These are phyloP conservation scores for Heptranchias perlo DNA, from an alignment of 2,113 vertebrate species.

Conservation along the genomic window DNA sequence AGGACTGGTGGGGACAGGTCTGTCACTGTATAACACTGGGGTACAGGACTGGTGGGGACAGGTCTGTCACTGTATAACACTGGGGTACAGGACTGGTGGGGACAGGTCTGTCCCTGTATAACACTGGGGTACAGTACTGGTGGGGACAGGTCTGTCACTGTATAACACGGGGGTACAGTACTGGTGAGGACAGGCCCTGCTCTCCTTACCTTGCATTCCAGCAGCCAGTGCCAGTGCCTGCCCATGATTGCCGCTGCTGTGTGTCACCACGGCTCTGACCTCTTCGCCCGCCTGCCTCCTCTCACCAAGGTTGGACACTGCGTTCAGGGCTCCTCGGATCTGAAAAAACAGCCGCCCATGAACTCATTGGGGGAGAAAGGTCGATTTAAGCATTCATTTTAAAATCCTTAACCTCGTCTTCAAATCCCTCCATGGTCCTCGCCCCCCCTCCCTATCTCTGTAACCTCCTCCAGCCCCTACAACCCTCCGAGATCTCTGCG, in stretches of 20 bases:
- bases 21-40: too few species aligned
- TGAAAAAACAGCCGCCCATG: conserved; percentile 35
- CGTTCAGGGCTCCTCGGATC: conserved; percentile 62
- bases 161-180: too few species aligned
- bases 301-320: conserved; percentile 46
- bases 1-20: too few species aligned
- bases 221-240: conserved; percentile 61
- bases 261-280: conserved; percentile 53
- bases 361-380: not conserved
- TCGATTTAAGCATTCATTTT: not conserved
- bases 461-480: not conserved
- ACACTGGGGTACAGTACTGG: too few species aligned
- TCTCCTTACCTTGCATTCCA: conserved; percentile 51
- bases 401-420: not conserved
- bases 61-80: not conserved
- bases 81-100: not conserved
- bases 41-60: too few species aligned
- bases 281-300: not conserved
- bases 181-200: too few species aligned
- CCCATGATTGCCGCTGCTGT: conserved; percentile 64
- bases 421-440: not conserved
- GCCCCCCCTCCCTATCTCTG: not conserved
- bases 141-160: too few species aligned
- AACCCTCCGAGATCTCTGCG: not conserved
- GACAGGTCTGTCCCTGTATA: not conserved